phyloP scores from a whole-genome alignment of 2,797 vertebrate species.

The Alectoris magna region DNA sequence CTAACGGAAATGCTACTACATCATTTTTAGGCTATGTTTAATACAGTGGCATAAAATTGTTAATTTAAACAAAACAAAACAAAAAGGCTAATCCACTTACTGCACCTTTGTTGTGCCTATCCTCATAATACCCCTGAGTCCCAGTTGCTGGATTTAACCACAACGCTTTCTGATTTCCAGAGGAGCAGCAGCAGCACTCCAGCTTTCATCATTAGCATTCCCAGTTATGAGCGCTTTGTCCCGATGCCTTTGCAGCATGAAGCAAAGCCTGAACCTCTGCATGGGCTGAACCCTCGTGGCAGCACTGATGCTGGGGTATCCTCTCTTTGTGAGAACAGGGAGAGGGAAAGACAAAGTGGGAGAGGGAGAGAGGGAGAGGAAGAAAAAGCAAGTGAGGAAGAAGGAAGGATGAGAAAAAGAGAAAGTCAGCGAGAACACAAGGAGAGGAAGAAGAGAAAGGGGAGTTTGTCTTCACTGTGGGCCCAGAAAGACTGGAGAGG shows the following conservation, averaged over 20 bases:
- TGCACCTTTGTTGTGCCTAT: slow-evolving; percentile 60
- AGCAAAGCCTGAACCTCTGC: neutral
- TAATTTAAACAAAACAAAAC: slow-evolving; percentile 47
- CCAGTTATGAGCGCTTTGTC: neutral
- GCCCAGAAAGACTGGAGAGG: neutral
- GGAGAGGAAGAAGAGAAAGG: neutral
- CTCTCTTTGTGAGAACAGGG: neutral
- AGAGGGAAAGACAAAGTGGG: neutral
- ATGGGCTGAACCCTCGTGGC: neutral
- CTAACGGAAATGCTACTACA: neutral
- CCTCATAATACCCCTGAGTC: slow-evolving; percentile 35
- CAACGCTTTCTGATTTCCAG: slow-evolving; percentile 42
- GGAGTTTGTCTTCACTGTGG: neutral
- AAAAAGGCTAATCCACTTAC: slow-evolving; percentile 29
- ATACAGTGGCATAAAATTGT: neutral
- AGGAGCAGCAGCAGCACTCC: neutral
- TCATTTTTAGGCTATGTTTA: neutral
- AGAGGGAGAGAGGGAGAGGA: neutral
- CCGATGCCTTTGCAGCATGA: neutral
- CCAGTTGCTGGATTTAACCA: slow-evolving; percentile 36
- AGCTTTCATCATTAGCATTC: neutral
- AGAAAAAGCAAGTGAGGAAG: too few relatives aligned
- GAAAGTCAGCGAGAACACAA: neutral
- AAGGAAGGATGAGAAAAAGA: neutral
- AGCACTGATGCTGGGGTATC: neutral